These are phyloP conservation scores for Mus musculus DNA, from an alignment of 2,113 vertebrate genomes.

Conservation along the genomic window DNA sequence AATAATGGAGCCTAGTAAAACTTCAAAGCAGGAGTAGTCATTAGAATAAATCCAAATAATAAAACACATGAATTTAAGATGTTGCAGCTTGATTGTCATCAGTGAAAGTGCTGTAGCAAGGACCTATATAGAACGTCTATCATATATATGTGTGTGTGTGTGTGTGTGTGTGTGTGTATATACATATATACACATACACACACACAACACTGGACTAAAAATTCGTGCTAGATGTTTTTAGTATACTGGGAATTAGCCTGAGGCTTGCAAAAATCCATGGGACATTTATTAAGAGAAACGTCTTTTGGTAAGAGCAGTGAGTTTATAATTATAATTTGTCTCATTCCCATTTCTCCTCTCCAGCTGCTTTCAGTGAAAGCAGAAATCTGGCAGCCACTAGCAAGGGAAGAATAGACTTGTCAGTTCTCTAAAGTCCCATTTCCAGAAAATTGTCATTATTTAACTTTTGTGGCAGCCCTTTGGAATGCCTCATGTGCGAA, in stretches of 20 bases:
- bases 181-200: background rate
- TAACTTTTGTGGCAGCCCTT: background rate
- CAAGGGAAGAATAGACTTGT: background rate
- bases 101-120: background rate
- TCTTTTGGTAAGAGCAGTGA: background rate
- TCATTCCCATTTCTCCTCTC: background rate
- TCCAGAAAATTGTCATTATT: conserved; percentile 18
- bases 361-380: conserved; percentile 6
- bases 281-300: background rate
- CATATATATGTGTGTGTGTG: too few species aligned
- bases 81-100: background rate
- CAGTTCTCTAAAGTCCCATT: background rate
- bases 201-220: background rate
- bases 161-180: too few species aligned
- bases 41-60: conserved; percentile 21
- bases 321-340: background rate
- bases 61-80: background rate
- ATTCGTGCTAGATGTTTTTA: background rate
- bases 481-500: background rate
- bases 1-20: background rate
- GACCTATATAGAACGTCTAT: background rate
- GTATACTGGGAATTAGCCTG: background rate
- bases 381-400: background rate
- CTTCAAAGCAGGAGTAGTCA: background rate
- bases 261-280: background rate